Evolutionary conservation across 2,113 vertebrate genomes (phyloP).

Genomic region (Rhinolophus ferrumequinum): DNA sequence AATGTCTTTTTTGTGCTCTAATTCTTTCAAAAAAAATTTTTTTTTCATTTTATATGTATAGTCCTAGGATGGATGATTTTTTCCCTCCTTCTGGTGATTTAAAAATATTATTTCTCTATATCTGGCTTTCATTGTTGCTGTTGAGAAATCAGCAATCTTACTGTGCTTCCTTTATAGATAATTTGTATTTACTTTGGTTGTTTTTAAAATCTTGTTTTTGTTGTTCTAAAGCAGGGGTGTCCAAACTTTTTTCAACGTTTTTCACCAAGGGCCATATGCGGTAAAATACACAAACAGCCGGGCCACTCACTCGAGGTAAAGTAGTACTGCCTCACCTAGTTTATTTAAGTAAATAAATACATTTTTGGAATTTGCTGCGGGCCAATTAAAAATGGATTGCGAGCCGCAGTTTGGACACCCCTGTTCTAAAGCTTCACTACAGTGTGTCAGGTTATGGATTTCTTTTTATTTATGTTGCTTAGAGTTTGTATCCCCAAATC

Average conservation of each 20-base stretch:
- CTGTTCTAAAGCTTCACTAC: not conserved
- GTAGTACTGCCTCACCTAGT: too few relatives aligned
- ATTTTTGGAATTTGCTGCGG: too few relatives aligned
- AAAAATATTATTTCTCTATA: not conserved
- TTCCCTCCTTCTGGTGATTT: not conserved
- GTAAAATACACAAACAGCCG: too few relatives aligned
- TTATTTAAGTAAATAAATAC: too few relatives aligned
- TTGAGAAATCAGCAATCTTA: not conserved
- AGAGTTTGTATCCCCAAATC: not conserved
- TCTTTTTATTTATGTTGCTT: conserved; percentile 28
- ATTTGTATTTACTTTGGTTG: not conserved
- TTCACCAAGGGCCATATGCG: too few relatives aligned
- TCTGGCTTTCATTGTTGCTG: not conserved
- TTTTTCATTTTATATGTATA: not conserved
- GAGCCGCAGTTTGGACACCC: too few relatives aligned
- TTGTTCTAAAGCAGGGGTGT: not conserved
- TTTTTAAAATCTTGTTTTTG: not conserved
- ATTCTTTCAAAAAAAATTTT: not conserved
- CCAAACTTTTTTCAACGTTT: too few relatives aligned
- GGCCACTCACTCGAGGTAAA: too few relatives aligned
- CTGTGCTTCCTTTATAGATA: not conserved
- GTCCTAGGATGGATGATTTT: not conserved
- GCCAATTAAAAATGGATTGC: too few relatives aligned
- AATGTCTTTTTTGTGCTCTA: conserved; percentile 5
- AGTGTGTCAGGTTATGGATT: not conserved